Evolutionary conservation across 2,888 invertebrate species (phyloP).

Genomic region (Pseudolycoriella hygida): DNA sequence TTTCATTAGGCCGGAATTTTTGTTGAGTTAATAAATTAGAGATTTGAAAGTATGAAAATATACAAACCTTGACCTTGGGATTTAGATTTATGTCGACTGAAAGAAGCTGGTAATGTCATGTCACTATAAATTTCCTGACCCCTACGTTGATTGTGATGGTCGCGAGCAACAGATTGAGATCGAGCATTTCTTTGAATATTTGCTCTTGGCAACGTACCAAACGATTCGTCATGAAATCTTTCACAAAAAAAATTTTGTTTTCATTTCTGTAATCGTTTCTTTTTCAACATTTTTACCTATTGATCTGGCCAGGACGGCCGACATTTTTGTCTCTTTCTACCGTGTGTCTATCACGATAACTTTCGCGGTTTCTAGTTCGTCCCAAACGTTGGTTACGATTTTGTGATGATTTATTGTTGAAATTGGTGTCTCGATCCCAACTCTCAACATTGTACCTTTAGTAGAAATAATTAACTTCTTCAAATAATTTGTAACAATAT

Average conservation of each 20-base stretch:
- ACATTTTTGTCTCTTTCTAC: constrained; percentile 7
- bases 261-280: background rate
- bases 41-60: too few species aligned
- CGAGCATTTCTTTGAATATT: constrained; percentile 3
- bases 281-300: background rate
- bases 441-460: too few species aligned
- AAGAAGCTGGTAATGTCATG: constrained; percentile 5
- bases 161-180: constrained; percentile 2
- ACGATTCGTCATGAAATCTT: too few species aligned
- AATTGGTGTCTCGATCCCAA: too few species aligned
- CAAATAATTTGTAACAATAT: background rate
- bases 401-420: background rate
- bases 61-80: background rate
- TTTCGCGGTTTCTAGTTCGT: background rate
- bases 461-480: too few species aligned
- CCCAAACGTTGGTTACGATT: constrained; percentile 4
- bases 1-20: too few species aligned
- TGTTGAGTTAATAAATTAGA: too few species aligned
- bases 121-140: background rate
- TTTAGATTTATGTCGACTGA: constrained; percentile 2
- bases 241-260: background rate
- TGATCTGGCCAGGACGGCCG: background rate
- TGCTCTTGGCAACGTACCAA: background rate
- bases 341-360: constrained; percentile 10
- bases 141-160: background rate